These are phyloP conservation scores for Nothoprocta pentlandii DNA, from an alignment of 2,113 vertebrate species.

Conservation along the genomic window DNA sequence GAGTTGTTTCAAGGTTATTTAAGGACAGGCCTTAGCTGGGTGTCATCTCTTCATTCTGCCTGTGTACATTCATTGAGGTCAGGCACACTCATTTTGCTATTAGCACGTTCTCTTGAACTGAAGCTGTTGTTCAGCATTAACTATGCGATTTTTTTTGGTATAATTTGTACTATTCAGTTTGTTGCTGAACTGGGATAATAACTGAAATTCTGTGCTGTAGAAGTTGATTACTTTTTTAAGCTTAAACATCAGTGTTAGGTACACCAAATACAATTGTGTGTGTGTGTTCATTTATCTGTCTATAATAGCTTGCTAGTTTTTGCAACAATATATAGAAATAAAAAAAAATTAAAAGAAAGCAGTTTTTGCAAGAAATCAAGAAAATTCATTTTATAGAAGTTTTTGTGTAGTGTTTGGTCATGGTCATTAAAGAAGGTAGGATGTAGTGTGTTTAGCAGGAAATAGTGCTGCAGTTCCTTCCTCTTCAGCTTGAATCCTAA, in stretches of 20 bases:
- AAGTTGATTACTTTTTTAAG: not conserved
- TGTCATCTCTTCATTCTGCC: not conserved
- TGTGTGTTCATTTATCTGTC: no score
- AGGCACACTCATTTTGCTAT: not conserved
- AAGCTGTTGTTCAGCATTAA: not conserved
- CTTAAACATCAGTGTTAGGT: not conserved
- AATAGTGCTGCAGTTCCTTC: slow-evolving; percentile 66
- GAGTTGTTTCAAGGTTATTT: not conserved
- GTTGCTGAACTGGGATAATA: not conserved
- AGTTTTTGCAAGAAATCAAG: not conserved
- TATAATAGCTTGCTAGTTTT: not conserved
- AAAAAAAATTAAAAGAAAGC: not conserved
- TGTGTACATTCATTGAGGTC: not conserved
- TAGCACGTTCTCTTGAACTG: not conserved
- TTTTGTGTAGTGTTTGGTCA: not conserved
- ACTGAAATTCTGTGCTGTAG: not conserved
- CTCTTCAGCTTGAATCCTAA: slow-evolving; percentile 25
- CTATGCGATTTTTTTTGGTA: not conserved
- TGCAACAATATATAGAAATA: not conserved
- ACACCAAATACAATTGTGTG: not conserved
- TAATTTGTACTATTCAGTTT: not conserved
- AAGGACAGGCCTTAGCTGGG: not conserved
- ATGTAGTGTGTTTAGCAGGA: not conserved
- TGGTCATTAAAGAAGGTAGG: not conserved
- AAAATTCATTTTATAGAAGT: not conserved